These are phyloP conservation scores for Nothocercus nigrocapillus DNA, from an alignment of 2,113 vertebrate species.

Conservation along the genomic window DNA sequence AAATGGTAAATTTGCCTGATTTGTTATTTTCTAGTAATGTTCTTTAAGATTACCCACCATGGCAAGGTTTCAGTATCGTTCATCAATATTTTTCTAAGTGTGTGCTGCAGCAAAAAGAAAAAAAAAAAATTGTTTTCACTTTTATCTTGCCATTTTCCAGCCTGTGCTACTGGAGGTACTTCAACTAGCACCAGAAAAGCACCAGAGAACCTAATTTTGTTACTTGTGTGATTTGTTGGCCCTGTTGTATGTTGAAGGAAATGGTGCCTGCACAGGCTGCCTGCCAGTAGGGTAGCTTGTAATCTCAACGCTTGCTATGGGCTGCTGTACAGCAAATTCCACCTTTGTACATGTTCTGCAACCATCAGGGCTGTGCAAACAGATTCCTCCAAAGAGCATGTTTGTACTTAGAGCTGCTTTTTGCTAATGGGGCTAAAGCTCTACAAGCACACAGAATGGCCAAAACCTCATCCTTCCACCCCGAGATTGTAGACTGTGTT, in stretches of 20 bases:
- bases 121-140: neutral
- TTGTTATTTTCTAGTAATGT: neutral
- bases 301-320: neutral
- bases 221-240: neutral
- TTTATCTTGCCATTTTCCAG: neutral
- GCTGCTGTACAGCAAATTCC: neutral
- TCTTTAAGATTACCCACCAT: neutral
- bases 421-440: neutral
- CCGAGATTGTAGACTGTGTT: neutral
- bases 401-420: neutral
- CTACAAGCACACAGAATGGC: neutral
- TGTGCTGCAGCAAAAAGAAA: neutral
- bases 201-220: neutral
- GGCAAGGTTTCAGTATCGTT: neutral
- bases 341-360: rapidly evolving
- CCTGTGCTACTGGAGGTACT: neutral
- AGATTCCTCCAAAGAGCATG: neutral
- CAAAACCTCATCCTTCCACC: neutral
- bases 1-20: neutral
- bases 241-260: neutral
- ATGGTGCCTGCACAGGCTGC: neutral
- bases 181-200: neutral
- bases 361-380: neutral
- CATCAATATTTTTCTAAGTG: neutral
- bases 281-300: neutral